phyloP scores from a whole-genome alignment of 2,797 vertebrate genomes.

The Scolopax rusticola region DNA sequence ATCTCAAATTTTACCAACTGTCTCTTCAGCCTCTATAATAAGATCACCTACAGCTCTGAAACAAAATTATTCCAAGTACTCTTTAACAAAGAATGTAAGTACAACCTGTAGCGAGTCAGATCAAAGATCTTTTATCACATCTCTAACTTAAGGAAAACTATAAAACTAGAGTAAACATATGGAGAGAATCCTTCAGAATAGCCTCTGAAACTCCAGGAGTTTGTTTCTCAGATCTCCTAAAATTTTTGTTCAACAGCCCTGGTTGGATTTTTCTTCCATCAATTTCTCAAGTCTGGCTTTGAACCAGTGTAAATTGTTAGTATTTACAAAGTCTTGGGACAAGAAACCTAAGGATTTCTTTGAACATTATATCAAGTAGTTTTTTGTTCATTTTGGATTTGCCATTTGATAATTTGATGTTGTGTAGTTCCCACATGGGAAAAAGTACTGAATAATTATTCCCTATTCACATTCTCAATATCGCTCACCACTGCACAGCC shows the following conservation, averaged over 20 bases:
- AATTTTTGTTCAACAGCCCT: not conserved
- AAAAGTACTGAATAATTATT: not conserved
- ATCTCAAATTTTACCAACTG: not conserved
- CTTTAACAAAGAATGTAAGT: not conserved
- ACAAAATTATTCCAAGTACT: not conserved
- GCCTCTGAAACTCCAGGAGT: not conserved
- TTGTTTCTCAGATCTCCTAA: not conserved
- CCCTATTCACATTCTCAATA: not conserved
- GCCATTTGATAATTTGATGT: not conserved
- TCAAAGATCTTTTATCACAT: not conserved
- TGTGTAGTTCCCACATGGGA: not conserved
- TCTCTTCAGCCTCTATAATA: not conserved
- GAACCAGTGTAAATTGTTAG: not conserved
- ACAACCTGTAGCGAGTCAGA: not conserved
- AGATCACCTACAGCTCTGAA: not conserved
- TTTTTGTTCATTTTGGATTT: not conserved
- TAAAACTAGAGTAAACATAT: not conserved
- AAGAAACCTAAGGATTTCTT: not conserved
- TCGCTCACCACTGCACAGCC: not conserved
- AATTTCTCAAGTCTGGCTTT: not conserved
- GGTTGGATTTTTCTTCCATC: not conserved
- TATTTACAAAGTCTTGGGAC: not conserved
- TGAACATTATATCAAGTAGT: accelerated
- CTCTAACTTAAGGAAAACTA: not conserved
- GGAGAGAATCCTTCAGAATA: not conserved